These are phyloP conservation scores for Nicator chloris DNA, from an alignment of 2,113 vertebrate species.

Conservation along the genomic window DNA sequence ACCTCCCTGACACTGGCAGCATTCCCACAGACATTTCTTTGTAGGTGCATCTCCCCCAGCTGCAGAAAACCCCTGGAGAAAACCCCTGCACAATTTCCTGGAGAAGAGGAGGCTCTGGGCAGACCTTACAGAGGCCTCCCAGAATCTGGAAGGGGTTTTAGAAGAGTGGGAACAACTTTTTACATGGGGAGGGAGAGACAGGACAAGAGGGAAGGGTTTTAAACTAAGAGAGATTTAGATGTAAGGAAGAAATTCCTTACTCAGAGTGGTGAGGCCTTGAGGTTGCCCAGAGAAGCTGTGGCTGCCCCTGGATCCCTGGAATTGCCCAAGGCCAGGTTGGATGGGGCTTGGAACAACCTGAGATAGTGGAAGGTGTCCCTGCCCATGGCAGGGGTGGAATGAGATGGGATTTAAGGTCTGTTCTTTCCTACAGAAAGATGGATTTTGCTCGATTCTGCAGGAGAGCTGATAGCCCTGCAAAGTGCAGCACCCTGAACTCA, in stretches of 20 bases:
- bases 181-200: fast-evolving
- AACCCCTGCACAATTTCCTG: not conserved
- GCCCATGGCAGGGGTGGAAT: not conserved
- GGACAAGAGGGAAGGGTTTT: not conserved
- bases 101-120: not conserved
- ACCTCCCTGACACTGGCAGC: not conserved
- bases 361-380: not conserved
- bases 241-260: not conserved
- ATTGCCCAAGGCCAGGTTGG: not conserved
- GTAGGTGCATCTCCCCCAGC: fast-evolving
- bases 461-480: not conserved
- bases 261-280: not conserved
- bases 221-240: not conserved
- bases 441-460: not conserved
- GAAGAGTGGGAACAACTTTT: not conserved
- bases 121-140: fast-evolving
- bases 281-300: not conserved
- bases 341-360: not conserved
- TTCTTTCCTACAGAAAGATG: fast-evolving
- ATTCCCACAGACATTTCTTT: not conserved
- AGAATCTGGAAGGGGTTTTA: not conserved
- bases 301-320: not conserved
- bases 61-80: not conserved
- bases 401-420: not conserved
- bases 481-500: not conserved